phyloP scores from a whole-genome alignment of 2,797 vertebrate species.

The Neomorphus geoffroyi region DNA sequence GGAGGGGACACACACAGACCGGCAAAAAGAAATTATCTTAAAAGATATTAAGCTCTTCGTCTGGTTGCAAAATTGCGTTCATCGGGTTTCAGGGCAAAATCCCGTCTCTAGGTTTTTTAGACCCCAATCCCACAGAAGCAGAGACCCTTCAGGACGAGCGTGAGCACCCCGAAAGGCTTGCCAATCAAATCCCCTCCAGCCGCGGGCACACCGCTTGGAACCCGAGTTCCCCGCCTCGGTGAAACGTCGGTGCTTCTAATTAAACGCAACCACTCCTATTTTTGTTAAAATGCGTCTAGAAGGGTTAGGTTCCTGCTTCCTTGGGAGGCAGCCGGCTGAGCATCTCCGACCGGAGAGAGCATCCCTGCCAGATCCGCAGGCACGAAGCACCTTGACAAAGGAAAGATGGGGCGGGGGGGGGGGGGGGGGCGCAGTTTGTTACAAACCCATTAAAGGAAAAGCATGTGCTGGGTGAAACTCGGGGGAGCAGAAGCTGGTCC shows the following conservation, averaged over 20 bases:
- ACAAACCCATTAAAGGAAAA: conserved; percentile 67
- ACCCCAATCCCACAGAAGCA: conserved; percentile 5
- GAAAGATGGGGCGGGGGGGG: conserved; percentile 37
- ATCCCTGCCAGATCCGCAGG: conserved; percentile 44
- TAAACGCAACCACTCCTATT: conserved; percentile 33
- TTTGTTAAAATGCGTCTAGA: conserved; percentile 41
- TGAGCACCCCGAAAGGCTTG: background rate
- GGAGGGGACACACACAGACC: background rate
- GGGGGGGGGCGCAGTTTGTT: conserved; percentile 19
- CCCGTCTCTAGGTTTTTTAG: conserved; percentile 39
- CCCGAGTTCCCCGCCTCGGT: conserved; percentile 50
- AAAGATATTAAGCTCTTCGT: background rate
- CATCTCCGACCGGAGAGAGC: conserved; percentile 50
- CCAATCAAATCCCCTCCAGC: conserved; percentile 52
- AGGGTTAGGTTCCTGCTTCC: conserved; percentile 50
- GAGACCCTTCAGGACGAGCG: conserved; percentile 20
- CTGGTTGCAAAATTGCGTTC: conserved; percentile 8
- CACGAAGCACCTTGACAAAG: conserved; percentile 61
- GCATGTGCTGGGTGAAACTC: conserved; percentile 62
- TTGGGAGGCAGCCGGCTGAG: conserved; percentile 69
- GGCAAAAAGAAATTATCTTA: background rate
- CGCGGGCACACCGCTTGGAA: conserved; percentile 57
- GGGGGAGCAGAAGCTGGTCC: background rate
- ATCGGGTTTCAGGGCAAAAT: conserved; percentile 36
- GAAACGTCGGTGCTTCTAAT: conserved; percentile 70